Evolutionary conservation across 2,888 invertebrate species (phyloP).

Genomic region (Eremobia ochroleuca): DNA sequence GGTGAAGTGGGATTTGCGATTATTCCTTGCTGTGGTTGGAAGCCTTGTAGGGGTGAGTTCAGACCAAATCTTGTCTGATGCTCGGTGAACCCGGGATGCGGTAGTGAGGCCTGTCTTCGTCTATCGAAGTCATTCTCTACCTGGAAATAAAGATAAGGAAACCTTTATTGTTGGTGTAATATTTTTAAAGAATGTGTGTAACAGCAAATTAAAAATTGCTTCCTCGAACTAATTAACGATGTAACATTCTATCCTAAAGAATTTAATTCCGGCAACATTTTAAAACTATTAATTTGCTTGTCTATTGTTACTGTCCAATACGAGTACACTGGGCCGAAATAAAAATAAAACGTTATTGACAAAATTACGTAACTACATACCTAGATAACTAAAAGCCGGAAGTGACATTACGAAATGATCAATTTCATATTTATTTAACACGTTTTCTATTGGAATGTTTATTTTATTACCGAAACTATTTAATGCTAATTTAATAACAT

Average conservation of each 20-base stretch:
- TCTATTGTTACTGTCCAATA: constrained; percentile 44
- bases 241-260: constrained; percentile 33
- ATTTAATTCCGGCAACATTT: constrained; percentile 44
- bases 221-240: constrained; percentile 26
- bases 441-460: constrained; percentile 21
- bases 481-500: constrained; percentile 16
- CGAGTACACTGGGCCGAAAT: background rate
- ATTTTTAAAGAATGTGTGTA: constrained; percentile 1
- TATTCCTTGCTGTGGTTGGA: constrained; percentile 79
- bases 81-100: constrained; percentile 86
- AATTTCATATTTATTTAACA: constrained; percentile 37
- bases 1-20: constrained; percentile 79
- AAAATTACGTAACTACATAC: constrained; percentile 36
- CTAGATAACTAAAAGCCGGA: constrained; percentile 9
- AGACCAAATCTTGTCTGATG: constrained; percentile 88
- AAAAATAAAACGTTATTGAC: constrained; percentile 16
- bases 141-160: constrained; percentile 79
- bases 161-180: constrained; percentile 7
- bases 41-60: constrained; percentile 85
- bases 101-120: constrained; percentile 84
- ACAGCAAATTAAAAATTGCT: constrained; percentile 12
- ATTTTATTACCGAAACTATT: constrained; percentile 12
- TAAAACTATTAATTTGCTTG: constrained; percentile 40
- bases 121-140: constrained; percentile 89
- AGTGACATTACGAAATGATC: constrained; percentile 44